phyloP scores from a whole-genome alignment of 2,888 invertebrate species.

The Frankliniella intonsa region DNA sequence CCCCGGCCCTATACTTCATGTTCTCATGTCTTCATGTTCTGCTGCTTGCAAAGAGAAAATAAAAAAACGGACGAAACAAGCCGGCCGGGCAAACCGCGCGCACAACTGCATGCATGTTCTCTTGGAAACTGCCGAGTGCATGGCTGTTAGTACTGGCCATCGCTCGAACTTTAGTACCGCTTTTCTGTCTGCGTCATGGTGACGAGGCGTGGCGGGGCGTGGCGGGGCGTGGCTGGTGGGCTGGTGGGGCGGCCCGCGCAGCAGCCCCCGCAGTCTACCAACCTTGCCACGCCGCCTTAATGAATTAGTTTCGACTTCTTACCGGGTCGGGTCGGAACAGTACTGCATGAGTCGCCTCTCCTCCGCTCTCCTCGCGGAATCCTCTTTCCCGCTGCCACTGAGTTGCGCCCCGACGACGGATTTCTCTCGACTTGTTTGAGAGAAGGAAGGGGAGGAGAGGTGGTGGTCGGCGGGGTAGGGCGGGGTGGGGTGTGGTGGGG shows the following conservation, averaged over 20 bases:
- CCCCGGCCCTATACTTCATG: too few species aligned
- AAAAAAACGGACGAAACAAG: too few species aligned
- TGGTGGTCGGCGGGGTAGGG: background rate
- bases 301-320: conserved; percentile 16
- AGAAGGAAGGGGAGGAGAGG: background rate
- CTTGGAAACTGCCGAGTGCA: too few species aligned
- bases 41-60: too few species aligned
- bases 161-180: too few species aligned
- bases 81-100: too few species aligned
- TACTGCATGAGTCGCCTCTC: background rate
- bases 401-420: background rate
- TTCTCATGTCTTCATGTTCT: too few species aligned
- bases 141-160: too few species aligned
- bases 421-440: background rate
- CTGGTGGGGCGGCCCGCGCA: background rate
- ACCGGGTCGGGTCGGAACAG: background rate
- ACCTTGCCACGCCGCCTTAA: background rate
- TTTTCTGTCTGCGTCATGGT: too few species aligned
- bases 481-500: background rate
- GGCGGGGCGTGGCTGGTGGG: too few species aligned
- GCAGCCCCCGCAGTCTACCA: background rate
- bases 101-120: too few species aligned
- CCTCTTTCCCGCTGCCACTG: background rate
- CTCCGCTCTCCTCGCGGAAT: background rate
- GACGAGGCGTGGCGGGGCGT: too few species aligned